These are phyloP conservation scores for Dipodomys ordii DNA, from an alignment of 2,113 vertebrate genomes.

Conservation along the genomic window DNA sequence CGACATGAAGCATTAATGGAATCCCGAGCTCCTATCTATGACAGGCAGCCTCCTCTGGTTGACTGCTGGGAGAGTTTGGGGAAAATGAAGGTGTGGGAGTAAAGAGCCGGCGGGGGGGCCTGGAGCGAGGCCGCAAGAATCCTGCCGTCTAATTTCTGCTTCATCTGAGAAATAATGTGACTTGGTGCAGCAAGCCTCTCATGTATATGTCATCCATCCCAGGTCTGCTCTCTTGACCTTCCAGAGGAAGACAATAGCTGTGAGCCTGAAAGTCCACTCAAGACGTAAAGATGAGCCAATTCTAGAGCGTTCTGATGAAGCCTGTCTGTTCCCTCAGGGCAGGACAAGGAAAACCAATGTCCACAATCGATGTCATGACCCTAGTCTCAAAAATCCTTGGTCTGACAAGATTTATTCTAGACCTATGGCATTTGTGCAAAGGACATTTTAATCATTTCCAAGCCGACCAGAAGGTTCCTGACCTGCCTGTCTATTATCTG, in stretches of 20 bases:
- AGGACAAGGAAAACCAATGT: background rate
- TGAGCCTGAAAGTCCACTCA: background rate
- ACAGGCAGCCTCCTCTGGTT: background rate
- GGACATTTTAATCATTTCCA: background rate
- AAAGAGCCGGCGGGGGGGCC: background rate
- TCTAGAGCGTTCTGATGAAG: background rate
- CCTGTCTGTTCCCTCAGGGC: background rate
- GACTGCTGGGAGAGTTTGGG: background rate
- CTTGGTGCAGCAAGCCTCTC: background rate
- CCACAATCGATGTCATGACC: fast-evolving
- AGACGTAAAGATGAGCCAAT: background rate
- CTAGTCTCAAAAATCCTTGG: background rate
- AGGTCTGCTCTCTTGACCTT: background rate
- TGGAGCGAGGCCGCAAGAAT: background rate
- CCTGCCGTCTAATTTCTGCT: slow-evolving; percentile 29
- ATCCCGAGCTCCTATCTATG: background rate
- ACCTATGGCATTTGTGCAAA: background rate
- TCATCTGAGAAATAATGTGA: slow-evolving; percentile 6
- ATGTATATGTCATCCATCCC: background rate
- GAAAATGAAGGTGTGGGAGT: background rate
- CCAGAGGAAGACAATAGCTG: background rate
- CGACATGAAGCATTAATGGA: background rate
- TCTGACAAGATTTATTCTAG: background rate
- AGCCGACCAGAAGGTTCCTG: background rate
- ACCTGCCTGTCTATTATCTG: background rate